Evolutionary conservation across 2,888 invertebrate species (phyloP).

Genomic region (Sarcophaga subvicina): DNA sequence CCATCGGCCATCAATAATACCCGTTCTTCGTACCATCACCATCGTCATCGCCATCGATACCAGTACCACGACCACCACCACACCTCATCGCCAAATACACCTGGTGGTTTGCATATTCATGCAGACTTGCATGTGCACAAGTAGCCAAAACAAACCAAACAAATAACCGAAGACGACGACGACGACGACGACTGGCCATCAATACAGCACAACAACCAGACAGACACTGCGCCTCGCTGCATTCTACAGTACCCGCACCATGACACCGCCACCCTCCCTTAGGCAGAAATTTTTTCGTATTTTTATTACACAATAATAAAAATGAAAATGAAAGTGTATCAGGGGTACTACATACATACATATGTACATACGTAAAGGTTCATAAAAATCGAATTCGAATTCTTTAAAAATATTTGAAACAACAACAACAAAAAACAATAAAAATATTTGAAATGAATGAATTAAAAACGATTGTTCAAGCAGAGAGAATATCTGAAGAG

Average conservation of each 20-base stretch:
- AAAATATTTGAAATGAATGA: not conserved
- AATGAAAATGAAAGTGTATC: constrained; percentile 52
- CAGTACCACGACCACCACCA: not conserved
- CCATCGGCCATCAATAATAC: not conserved
- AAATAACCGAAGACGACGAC: constrained; percentile 40
- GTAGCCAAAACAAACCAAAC: constrained; percentile 53
- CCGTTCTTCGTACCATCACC: not conserved
- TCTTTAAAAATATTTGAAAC: not conserved
- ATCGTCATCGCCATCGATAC: constrained; percentile 5
- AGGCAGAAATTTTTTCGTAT: constrained; percentile 8
- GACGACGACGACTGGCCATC: constrained; percentile 50
- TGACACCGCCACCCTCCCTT: constrained; percentile 44
- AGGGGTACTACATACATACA: not conserved
- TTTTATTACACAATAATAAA: constrained; percentile 53
- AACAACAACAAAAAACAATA: too few species aligned
- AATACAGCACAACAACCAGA: constrained; percentile 13
- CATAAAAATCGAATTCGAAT: not conserved
- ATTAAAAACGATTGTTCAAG: not conserved
- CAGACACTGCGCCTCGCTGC: not conserved
- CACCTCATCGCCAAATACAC: constrained; percentile 15
- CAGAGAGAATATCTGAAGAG: not conserved
- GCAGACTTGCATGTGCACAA: constrained; percentile 47
- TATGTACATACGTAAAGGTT: not conserved
- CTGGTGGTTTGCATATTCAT: constrained; percentile 43
- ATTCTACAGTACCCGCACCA: not conserved